A percentile compares a stretch with the other conserved stretches of the same genome.
Evolutionary conservation across 2,797 vertebrate genomes (phyloP).

Genomic region (Okamejei kenojei): DNA sequence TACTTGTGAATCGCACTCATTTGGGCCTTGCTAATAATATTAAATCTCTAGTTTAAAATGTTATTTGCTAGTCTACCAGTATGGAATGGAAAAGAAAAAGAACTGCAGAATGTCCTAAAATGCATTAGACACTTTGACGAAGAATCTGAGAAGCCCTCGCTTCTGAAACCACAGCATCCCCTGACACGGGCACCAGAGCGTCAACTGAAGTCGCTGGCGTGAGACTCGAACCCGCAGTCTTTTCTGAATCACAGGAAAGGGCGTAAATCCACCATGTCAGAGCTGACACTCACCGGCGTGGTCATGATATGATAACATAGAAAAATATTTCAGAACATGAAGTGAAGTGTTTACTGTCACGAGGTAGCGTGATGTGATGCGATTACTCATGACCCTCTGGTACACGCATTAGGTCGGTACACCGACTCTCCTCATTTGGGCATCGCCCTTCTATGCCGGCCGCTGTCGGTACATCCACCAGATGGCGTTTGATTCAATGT

Average conservation of each 20-base stretch:
- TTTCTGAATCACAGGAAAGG: too few species aligned
- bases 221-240: too few species aligned
- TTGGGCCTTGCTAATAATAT: not conserved
- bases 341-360: not conserved
- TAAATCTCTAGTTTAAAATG: not conserved
- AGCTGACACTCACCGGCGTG: too few species aligned
- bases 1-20: not conserved
- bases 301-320: too few species aligned
- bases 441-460: not conserved
- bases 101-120: too few species aligned
- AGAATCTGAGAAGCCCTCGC: too few species aligned
- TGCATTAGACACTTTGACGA: too few species aligned
- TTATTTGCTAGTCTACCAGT: not conserved
- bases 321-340: not conserved
- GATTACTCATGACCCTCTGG: not conserved
- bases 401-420: not conserved
- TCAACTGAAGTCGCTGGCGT: too few species aligned
- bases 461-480: not conserved
- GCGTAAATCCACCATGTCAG: too few species aligned
- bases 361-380: not conserved
- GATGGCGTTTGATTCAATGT: not conserved
- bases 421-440: not conserved
- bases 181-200: too few species aligned
- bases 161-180: too few species aligned
- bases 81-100: not conserved